phyloP scores from a whole-genome alignment of 2,888 invertebrate species.

The Leptarthrus brevirostris region DNA sequence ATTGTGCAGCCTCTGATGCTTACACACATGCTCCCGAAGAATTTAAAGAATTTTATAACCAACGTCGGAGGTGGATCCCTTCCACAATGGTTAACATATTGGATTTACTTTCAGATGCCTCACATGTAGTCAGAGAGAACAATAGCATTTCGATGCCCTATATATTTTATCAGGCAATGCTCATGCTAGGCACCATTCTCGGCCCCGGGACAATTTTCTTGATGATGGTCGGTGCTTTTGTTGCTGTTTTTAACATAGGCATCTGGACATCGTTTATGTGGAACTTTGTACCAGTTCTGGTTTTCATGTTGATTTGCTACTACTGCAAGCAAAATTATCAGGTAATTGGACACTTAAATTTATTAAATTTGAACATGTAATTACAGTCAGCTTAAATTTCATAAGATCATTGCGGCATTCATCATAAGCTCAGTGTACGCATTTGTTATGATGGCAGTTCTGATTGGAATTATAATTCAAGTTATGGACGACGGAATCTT shows the following conservation, averaged over 20 bases:
- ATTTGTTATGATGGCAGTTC: conserved; percentile 87
- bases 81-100: conserved; percentile 96
- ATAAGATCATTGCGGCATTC: conserved; percentile 78
- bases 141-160: conserved; percentile 89
- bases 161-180: conserved; percentile 77
- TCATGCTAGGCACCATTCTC: conserved; percentile 78
- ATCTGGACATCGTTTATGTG: conserved; percentile 77
- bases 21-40: conserved; percentile 93
- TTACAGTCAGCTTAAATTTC: background rate
- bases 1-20: conserved; percentile 94
- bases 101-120: conserved; percentile 83
- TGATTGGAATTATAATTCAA: conserved; percentile 83
- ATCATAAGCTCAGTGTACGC: conserved; percentile 82
- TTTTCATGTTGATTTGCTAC: conserved; percentile 76
- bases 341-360: conserved; percentile 64
- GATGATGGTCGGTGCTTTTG: conserved; percentile 82
- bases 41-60: conserved; percentile 94
- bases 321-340: conserved; percentile 73
- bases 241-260: conserved; percentile 77
- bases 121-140: conserved; percentile 83
- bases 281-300: conserved; percentile 75
- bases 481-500: conserved; percentile 82
- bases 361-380: background rate
- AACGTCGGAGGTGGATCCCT: conserved; percentile 94
- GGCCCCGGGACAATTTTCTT: conserved; percentile 81